These are phyloP conservation scores for Drosophila quadrilineata DNA, from an alignment of 1,140 invertebrate species.

Conservation along the genomic window DNA sequence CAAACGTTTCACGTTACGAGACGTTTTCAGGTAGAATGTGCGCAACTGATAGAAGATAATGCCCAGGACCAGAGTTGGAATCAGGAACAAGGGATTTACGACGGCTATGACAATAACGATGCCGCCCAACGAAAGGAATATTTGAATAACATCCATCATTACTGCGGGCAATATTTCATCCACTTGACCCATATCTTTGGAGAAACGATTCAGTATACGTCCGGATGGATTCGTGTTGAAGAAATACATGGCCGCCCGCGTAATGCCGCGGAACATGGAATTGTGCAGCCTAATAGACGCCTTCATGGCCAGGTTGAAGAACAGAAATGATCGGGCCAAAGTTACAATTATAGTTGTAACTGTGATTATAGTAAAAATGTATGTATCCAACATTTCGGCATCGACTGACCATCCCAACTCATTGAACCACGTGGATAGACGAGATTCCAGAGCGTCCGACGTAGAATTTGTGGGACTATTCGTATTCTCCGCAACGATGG, in stretches of 20 bases:
- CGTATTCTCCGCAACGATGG: slow-evolving; percentile 5
- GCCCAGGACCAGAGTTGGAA: slow-evolving; percentile 87
- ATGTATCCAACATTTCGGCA: slow-evolving; percentile 70
- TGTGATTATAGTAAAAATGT: slow-evolving; percentile 83
- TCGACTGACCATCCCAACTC: slow-evolving; percentile 56
- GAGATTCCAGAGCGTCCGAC: slow-evolving; percentile 38
- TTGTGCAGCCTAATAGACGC: slow-evolving; percentile 89
- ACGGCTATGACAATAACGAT: slow-evolving; percentile 89
- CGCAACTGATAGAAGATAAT: slow-evolving; percentile 89
- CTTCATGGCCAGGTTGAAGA: slow-evolving; percentile 87
- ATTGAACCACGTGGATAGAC: slow-evolving; percentile 32
- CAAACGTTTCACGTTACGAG: slow-evolving; percentile 92
- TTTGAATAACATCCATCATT: slow-evolving; percentile 89
- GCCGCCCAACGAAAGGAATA: slow-evolving; percentile 87
- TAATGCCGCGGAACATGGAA: slow-evolving; percentile 89
- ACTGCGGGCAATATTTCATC: slow-evolving; percentile 91
- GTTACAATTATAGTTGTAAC: slow-evolving; percentile 84
- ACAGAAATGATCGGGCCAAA: slow-evolving; percentile 84
- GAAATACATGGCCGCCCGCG: slow-evolving; percentile 90
- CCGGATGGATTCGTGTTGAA: slow-evolving; percentile 91
- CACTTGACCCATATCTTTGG: slow-evolving; percentile 92
- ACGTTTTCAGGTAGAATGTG: slow-evolving; percentile 90
- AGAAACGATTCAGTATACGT: slow-evolving; percentile 90
- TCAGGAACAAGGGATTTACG: slow-evolving; percentile 89
- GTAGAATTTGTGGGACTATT: background rate